Evolutionary conservation across 2,797 vertebrate genomes (phyloP).

Genomic region (Typhlichthys subterraneus): DNA sequence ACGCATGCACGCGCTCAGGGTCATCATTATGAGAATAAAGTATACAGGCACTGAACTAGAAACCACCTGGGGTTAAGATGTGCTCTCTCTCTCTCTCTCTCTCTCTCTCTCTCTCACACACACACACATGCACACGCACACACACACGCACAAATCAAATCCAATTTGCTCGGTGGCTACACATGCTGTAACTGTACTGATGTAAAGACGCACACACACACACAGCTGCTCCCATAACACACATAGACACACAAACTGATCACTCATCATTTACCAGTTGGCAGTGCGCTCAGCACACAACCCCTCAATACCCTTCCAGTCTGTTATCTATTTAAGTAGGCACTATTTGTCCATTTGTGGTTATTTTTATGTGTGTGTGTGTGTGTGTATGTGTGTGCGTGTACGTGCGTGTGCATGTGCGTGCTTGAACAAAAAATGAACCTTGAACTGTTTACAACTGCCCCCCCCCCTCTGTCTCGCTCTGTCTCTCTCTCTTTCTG

Average conservation of each 20-base stretch:
- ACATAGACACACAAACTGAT: constrained; percentile 49
- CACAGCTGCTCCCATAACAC: background rate
- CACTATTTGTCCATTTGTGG: background rate
- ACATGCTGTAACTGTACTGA: too few relatives aligned
- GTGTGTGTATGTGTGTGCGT: constrained; percentile 8
- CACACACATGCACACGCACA: too few relatives aligned
- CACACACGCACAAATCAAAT: too few relatives aligned
- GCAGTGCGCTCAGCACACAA: constrained; percentile 1
- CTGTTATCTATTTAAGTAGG: background rate
- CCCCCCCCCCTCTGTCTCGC: constrained; percentile 1
- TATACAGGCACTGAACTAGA: too few relatives aligned
- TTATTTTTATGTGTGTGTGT: background rate
- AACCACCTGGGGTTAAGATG: too few relatives aligned
- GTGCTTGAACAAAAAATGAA: constrained; percentile 74
- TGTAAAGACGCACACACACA: background rate
- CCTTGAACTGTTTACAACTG: constrained; percentile 66
- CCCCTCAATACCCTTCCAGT: too few relatives aligned
- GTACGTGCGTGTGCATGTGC: constrained; percentile 21
- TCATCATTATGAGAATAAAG: too few relatives aligned
- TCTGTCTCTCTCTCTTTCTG: constrained; percentile 9
- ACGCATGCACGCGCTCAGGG: background rate
- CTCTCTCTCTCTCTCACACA: too few relatives aligned
- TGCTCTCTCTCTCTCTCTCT: too few relatives aligned
- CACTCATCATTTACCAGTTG: constrained; percentile 58
- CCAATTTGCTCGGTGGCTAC: too few relatives aligned